Conservation (phyloP, 2,888 invertebrate species). For the Macrosoma leucophasiata region DNA sequence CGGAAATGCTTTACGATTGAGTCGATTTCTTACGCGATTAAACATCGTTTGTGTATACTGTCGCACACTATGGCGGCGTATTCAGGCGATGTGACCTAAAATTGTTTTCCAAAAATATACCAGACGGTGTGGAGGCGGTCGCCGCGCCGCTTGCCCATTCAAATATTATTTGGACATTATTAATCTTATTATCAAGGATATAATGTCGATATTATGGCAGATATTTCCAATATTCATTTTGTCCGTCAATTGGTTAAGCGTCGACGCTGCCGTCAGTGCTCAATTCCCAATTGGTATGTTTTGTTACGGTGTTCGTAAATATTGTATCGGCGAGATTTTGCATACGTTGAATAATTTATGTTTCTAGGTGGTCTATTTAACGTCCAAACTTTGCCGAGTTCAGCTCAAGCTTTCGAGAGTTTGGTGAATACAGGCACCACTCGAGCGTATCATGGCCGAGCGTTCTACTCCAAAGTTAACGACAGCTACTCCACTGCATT, state of each 20-base stretch:
- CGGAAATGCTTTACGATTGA: no score
- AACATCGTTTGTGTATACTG: no score
- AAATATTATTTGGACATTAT: constrained; percentile 32
- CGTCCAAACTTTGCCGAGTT: constrained; percentile 35
- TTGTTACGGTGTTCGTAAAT: not conserved
- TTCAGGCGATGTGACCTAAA: constrained; percentile 59
- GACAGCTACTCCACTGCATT: constrained; percentile 59
- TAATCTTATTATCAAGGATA: no score
- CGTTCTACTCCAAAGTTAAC: constrained; percentile 38
- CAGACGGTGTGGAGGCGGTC: constrained; percentile 50
- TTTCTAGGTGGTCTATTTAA: constrained; percentile 69
- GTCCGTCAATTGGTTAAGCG: no score
- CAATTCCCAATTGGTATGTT: constrained; percentile 54
- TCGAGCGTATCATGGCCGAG: constrained; percentile 44
- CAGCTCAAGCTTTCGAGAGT: constrained; percentile 42
- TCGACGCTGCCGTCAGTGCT: constrained; percentile 30
- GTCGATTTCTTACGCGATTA: no score
- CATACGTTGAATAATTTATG: constrained; percentile 7
- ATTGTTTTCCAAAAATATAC: constrained; percentile 70
- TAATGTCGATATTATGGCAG: no score
- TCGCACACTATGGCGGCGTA: constrained; percentile 29
- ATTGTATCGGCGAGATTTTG: constrained; percentile 1
- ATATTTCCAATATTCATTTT: constrained; percentile 31
- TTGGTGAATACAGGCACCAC: constrained; percentile 36
- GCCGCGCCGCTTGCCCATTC: constrained; percentile 40